phyloP scores from a whole-genome alignment of 92 coral and sea anemone species.

The Ricordea florida region DNA sequence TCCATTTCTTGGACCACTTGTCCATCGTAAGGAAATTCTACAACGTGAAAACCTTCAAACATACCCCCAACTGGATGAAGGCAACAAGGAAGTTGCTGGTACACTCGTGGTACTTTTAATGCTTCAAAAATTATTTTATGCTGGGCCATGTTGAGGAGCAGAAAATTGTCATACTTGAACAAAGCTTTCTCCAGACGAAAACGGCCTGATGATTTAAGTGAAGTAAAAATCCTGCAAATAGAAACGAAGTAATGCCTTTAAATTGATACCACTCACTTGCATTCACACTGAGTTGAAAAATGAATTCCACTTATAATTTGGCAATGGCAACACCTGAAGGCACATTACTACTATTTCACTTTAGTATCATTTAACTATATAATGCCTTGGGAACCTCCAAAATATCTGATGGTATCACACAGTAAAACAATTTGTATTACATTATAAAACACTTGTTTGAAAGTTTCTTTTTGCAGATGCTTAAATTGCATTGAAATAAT shows the following conservation, averaged over 20 bases:
- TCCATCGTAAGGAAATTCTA: conserved; percentile 5
- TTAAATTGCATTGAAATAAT: too few relatives aligned
- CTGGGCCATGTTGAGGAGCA: conserved; percentile 17
- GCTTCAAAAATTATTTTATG: conserved; percentile 27
- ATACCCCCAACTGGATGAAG: conserved; percentile 26
- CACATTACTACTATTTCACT: too few relatives aligned
- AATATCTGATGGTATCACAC: too few relatives aligned
- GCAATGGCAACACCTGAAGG: too few relatives aligned
- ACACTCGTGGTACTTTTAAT: background rate
- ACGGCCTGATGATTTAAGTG: background rate
- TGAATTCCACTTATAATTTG: too few relatives aligned
- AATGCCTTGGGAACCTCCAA: too few relatives aligned
- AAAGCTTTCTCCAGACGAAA: conserved; percentile 5
- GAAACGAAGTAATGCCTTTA: background rate
- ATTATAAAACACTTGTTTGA: too few relatives aligned
- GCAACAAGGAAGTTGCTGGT: background rate
- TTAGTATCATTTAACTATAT: too few relatives aligned
- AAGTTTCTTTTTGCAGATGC: too few relatives aligned
- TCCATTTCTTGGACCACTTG: conserved; percentile 21
- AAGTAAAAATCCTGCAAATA: background rate
- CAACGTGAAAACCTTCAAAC: conserved; percentile 26
- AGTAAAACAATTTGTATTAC: too few relatives aligned
- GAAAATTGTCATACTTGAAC: conserved; percentile 34
- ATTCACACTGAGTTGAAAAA: too few relatives aligned
- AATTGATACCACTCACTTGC: too few relatives aligned